Conservation (phyloP, 1,140 invertebrate genomes). For the Homalodisca vitripennis region DNA sequence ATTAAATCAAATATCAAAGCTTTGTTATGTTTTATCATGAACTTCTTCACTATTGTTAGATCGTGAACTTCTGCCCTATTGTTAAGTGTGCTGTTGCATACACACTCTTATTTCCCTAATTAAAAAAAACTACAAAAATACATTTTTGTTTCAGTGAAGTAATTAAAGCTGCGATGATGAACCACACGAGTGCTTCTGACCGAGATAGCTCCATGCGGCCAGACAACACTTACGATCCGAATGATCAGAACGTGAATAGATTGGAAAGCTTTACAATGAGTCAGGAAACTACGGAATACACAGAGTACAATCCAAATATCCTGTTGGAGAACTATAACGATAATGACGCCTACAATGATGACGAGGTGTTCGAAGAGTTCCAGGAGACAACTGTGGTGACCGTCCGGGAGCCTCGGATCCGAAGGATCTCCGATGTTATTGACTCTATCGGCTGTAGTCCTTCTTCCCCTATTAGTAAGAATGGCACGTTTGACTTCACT, state of each 20-base stretch:
- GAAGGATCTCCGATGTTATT: slow-evolving; percentile 41
- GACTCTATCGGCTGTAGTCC: slow-evolving; percentile 37
- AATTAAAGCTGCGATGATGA: background rate
- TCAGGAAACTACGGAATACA: background rate
- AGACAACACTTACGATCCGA: background rate
- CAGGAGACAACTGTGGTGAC: slow-evolving; percentile 1
- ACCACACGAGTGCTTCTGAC: background rate
- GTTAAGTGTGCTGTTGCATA: too few species aligned
- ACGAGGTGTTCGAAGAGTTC: slow-evolving; percentile 39
- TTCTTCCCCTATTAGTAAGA: background rate
- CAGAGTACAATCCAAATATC: slow-evolving; percentile 3
- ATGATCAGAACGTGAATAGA: background rate
- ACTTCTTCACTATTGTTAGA: too few species aligned
- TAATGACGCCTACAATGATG: slow-evolving; percentile 22
- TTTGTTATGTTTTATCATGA: too few species aligned
- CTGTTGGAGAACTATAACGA: slow-evolving; percentile 9
- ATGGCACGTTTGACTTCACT: slow-evolving; percentile 4
- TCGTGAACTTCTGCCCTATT: too few species aligned
- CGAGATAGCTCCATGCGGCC: background rate
- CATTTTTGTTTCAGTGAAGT: background rate
- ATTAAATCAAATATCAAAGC: too few species aligned
- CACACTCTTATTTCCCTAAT: too few species aligned
- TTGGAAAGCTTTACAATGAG: slow-evolving; percentile 1
- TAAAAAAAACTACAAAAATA: too few species aligned
- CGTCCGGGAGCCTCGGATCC: slow-evolving; percentile 28